These are phyloP conservation scores for Pteruthius melanotis DNA, from an alignment of 2,113 vertebrate genomes.

Conservation along the genomic window DNA sequence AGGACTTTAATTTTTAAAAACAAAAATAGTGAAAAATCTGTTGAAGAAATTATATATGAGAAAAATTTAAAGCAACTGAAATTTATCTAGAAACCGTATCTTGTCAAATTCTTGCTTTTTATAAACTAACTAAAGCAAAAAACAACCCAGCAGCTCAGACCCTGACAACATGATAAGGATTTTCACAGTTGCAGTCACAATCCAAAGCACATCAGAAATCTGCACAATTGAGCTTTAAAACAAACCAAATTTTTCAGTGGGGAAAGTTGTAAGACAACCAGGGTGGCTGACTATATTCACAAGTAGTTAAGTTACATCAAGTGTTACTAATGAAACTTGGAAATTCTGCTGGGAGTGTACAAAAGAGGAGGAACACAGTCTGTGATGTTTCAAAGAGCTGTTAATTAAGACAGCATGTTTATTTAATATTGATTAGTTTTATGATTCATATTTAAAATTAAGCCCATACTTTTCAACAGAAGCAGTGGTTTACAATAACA, in stretches of 20 bases:
- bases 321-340: slow-evolving; percentile 46
- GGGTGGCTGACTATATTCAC: slow-evolving; percentile 6
- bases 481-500: neutral
- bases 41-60: neutral
- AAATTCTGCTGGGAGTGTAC: slow-evolving; percentile 45
- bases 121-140: slow-evolving; percentile 10
- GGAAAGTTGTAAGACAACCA: slow-evolving; percentile 39
- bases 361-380: slow-evolving; percentile 20
- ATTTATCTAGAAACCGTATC: neutral
- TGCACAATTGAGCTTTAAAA: slow-evolving; percentile 32
- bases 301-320: slow-evolving; percentile 44
- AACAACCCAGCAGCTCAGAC: neutral
- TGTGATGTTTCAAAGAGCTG: slow-evolving; percentile 46
- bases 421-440: slow-evolving; percentile 52
- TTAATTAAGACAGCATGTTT: slow-evolving; percentile 58
- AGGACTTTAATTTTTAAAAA: neutral
- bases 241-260: slow-evolving; percentile 34
- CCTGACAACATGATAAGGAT: slow-evolving; percentile 4
- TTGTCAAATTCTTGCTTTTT: neutral
- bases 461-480: neutral
- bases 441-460: slow-evolving; percentile 17
- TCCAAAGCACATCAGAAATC: slow-evolving; percentile 36
- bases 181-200: slow-evolving; percentile 30
- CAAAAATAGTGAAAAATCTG: neutral
- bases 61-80: neutral